phyloP scores from a whole-genome alignment of 2,888 invertebrate species.

The Acanthoscelides obtectus region DNA sequence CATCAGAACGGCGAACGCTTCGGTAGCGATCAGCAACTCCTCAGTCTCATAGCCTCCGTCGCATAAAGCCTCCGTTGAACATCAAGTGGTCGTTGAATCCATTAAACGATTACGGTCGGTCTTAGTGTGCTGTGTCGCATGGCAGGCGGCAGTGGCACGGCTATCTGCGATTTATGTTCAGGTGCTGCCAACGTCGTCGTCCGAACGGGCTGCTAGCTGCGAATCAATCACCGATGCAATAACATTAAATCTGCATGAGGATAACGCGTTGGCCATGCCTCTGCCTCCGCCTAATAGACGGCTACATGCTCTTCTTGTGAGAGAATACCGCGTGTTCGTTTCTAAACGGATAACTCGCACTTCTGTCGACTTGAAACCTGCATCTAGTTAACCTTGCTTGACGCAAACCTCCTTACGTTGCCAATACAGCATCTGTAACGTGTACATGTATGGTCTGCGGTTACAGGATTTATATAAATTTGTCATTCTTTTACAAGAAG shows the following conservation, averaged over 20 bases:
- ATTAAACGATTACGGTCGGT: conserved; percentile 37
- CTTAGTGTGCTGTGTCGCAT: too few species aligned
- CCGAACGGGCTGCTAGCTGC: conserved; percentile 2
- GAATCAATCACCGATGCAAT: conserved; percentile 46
- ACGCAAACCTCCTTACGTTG: background rate
- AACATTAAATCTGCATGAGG: conserved; percentile 47
- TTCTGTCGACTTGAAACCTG: background rate
- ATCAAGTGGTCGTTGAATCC: conserved; percentile 34
- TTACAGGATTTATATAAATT: too few species aligned
- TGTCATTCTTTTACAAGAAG: too few species aligned
- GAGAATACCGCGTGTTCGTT: background rate
- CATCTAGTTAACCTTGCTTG: background rate
- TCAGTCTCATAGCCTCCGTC: background rate
- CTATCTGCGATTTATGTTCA: conserved; percentile 39
- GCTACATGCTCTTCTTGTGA: conserved; percentile 29
- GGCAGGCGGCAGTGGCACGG: too few species aligned
- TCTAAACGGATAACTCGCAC: conserved; percentile 1
- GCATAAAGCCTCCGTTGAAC: conserved; percentile 27
- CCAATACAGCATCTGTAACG: background rate
- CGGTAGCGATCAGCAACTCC: conserved; percentile 7
- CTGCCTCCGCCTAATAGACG: conserved; percentile 28
- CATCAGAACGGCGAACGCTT: background rate
- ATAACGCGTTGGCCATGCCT: conserved; percentile 39
- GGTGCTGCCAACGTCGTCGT: conserved; percentile 35
- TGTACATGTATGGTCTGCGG: too few species aligned